phyloP scores from a whole-genome alignment of 2,113 vertebrate genomes.

The Burhinus oedicnemus region DNA sequence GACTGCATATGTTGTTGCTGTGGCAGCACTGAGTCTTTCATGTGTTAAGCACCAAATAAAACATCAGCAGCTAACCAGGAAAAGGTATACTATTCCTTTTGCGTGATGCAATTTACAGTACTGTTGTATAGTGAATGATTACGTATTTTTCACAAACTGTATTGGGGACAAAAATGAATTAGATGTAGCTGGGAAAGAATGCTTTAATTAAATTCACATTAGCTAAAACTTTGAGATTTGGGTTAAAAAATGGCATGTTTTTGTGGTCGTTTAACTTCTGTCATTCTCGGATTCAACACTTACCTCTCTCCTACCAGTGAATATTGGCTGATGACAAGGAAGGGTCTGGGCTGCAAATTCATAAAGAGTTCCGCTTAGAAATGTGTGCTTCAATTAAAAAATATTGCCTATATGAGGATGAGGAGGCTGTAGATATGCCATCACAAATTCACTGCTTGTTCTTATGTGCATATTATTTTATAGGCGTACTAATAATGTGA shows the following conservation, averaged over 20 bases:
- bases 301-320: background rate
- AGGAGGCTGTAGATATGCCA: background rate
- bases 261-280: background rate
- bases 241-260: background rate
- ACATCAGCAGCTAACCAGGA: background rate
- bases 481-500: background rate
- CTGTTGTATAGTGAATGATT: background rate
- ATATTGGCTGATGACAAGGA: background rate
- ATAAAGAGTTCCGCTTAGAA: background rate
- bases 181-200: background rate
- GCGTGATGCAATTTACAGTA: background rate
- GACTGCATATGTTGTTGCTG: background rate
- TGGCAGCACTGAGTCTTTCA: background rate
- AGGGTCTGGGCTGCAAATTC: background rate
- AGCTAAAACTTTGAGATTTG: background rate
- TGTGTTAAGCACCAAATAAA: background rate
- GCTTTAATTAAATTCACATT: background rate
- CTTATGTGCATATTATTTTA: background rate
- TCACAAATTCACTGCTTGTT: background rate
- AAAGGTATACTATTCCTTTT: background rate
- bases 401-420: background rate
- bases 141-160: background rate
- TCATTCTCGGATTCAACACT: fast-evolving
- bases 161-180: background rate
- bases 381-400: background rate